Evolutionary conservation across 2,888 invertebrate genomes (phyloP).

Genomic region (Galeruca laticollis): DNA sequence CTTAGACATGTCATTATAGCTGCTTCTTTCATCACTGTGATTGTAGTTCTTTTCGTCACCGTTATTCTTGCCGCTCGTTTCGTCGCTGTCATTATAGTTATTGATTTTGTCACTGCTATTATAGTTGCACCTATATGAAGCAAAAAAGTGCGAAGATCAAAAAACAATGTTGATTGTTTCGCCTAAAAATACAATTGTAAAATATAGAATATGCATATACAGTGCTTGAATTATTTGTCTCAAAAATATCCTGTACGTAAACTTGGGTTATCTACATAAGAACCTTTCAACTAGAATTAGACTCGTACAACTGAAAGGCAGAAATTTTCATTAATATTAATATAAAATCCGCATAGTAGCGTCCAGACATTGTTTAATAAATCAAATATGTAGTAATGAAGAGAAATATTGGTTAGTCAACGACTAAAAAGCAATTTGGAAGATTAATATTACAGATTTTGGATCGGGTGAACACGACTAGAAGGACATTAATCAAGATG

Average conservation of each 20-base stretch:
- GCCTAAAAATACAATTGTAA: no score
- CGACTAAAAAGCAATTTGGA: constrained; percentile 61
- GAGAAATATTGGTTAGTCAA: constrained; percentile 61
- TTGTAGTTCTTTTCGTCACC: no score
- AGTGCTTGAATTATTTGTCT: not conserved
- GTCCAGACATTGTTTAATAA: constrained; percentile 49
- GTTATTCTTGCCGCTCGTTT: no score
- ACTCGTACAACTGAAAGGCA: not conserved
- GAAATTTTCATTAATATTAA: constrained; percentile 44
- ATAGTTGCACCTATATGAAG: no score
- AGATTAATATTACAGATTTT: constrained; percentile 58
- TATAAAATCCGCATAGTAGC: constrained; percentile 32
- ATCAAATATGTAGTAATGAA: constrained; percentile 59
- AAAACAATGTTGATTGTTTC: no score
- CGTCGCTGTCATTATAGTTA: no score
- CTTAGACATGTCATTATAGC: no score
- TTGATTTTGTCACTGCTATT: no score
- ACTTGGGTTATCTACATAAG: constrained; percentile 1
- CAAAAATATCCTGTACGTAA: not conserved
- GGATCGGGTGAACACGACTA: constrained; percentile 36
- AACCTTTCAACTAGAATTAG: constrained; percentile 17
- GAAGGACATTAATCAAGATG: constrained; percentile 55
- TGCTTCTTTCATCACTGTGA: no score
- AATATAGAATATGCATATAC: no score
- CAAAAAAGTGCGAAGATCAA: no score